A percentile compares a stretch with the other conserved stretches of the same genome.
These are phyloP conservation scores for Pyxicephalus adspersus DNA, from an alignment of 2,113 vertebrate species.

Conservation along the genomic window DNA sequence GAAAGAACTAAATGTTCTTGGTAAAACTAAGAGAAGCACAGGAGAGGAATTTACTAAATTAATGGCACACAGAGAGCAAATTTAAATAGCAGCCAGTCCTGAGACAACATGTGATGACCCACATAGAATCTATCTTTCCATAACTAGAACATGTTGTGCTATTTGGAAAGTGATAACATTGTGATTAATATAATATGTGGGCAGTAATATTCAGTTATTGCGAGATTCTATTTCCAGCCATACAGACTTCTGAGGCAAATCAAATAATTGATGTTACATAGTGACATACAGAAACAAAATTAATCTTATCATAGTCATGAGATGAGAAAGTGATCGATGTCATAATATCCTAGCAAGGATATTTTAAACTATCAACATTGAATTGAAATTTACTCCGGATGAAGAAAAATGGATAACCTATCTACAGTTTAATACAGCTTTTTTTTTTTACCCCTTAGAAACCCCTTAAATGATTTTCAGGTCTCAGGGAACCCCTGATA, in stretches of 20 bases:
- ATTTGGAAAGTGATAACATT: not conserved
- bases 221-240: not conserved
- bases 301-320: conserved; percentile 3
- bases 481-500: no score
- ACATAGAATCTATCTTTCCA: conserved; percentile 10
- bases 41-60: conserved; percentile 34
- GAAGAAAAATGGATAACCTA: not conserved
- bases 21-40: conserved; percentile 11
- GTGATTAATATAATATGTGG: conserved; percentile 14
- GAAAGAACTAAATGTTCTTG: not conserved
- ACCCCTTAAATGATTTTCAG: no score
- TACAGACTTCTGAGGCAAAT: not conserved
- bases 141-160: conserved; percentile 4
- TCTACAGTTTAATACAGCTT: not conserved
- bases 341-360: conserved; percentile 1
- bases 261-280: conserved; percentile 2
- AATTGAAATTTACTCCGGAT: not conserved
- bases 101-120: conserved; percentile 27
- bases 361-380: not conserved
- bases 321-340: conserved; percentile 15
- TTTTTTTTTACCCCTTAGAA: no score
- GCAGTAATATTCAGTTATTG: not conserved
- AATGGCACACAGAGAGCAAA: conserved; percentile 23
- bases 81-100: conserved; percentile 27
- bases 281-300: not conserved